Conservation (phyloP, 2,797 vertebrate species). For the Enteromius argenteus region DNA sequence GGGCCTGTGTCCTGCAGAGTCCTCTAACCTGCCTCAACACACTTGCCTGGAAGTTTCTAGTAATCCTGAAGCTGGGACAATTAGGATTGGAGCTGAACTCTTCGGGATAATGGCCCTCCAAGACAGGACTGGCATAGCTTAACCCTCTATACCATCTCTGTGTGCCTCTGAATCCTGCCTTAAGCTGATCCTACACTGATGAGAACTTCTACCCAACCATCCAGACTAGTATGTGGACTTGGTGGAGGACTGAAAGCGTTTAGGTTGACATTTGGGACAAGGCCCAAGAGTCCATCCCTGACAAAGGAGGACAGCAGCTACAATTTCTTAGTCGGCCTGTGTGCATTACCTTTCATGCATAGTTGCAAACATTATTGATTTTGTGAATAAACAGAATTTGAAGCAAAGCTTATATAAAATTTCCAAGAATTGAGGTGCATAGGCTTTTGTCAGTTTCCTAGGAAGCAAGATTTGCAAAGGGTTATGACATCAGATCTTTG, state of each 20-base stretch:
- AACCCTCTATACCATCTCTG: neutral
- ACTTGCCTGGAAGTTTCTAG: neutral
- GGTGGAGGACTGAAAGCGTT: neutral
- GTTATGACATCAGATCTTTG: slow-evolving; percentile 17
- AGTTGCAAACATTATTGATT: neutral
- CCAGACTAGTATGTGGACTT: slow-evolving; percentile 1
- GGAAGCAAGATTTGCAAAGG: neutral
- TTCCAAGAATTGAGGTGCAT: slow-evolving; percentile 1
- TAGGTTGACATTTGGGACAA: neutral
- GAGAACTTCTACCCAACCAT: neutral
- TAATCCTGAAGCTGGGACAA: neutral
- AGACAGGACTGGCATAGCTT: neutral
- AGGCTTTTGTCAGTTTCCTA: neutral
- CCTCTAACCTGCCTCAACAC: neutral
- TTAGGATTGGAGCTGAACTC: neutral
- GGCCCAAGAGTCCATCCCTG: neutral
- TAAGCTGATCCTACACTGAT: neutral
- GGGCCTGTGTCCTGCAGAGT: neutral
- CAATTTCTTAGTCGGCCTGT: neutral
- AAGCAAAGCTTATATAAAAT: neutral
- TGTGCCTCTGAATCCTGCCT: neutral
- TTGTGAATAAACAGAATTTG: neutral
- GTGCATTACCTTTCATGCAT: neutral
- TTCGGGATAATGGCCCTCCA: neutral
- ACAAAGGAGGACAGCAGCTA: neutral